A percentile compares a stretch with the other conserved stretches of the same genome.
Evolutionary conservation across 2,113 vertebrate species (phyloP).

Genomic region (Pseudorasbora parva): DNA sequence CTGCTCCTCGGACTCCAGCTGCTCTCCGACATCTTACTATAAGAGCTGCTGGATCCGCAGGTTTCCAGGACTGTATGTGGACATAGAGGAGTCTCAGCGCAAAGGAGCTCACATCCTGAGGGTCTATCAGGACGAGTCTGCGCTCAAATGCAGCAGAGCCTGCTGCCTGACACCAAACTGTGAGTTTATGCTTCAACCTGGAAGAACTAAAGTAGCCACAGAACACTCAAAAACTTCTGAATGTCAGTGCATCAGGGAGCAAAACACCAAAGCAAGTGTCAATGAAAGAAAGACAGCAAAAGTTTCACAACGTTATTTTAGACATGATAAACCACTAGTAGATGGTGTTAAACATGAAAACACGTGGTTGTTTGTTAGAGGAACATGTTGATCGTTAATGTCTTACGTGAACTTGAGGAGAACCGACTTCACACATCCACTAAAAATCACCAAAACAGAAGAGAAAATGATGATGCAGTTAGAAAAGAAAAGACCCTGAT

Average conservation of each 20-base stretch:
- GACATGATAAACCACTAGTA: not conserved
- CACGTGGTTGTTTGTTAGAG: too few relatives aligned
- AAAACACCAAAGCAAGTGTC: not conserved
- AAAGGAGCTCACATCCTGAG: conserved; percentile 84
- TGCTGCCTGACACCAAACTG: conserved; percentile 85
- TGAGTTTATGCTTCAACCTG: conserved; percentile 60
- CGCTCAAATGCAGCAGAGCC: conserved; percentile 83
- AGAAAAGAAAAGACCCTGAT: too few relatives aligned
- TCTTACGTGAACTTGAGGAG: too few relatives aligned
- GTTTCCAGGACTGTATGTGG: conserved; percentile 84
- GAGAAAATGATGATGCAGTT: not conserved
- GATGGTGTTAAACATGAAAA: too few relatives aligned
- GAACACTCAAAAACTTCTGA: not conserved
- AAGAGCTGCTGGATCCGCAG: conserved; percentile 93
- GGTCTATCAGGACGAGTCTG: conserved; percentile 79
- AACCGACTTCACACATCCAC: not conserved
- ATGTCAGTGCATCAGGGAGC: not conserved
- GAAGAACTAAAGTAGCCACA: not conserved
- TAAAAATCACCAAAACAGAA: not conserved
- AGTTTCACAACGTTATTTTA: not conserved
- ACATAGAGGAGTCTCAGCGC: conserved; percentile 82
- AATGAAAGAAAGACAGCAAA: not conserved
- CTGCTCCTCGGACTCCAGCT: conserved; percentile 69
- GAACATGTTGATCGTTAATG: not conserved
- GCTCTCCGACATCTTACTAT: conserved; percentile 85